A percentile compares a stretch with the other conserved stretches of the same genome.
Evolutionary conservation across 1,140 invertebrate species (phyloP).

Genomic region (Helicoverpa zea): DNA sequence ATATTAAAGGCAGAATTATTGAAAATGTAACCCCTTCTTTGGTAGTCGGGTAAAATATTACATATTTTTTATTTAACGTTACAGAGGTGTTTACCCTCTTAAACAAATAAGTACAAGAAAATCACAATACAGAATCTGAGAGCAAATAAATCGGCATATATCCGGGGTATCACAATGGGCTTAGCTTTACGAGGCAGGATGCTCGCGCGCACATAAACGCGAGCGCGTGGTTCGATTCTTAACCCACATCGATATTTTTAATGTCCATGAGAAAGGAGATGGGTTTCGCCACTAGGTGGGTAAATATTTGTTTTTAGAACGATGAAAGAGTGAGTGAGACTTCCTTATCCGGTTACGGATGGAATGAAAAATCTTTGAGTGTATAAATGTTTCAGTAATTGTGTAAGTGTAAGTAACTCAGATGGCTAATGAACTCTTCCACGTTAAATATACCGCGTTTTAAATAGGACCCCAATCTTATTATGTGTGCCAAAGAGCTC

Average conservation of each 20-base stretch:
- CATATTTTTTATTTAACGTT: background rate
- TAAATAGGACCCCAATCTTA: too few species aligned
- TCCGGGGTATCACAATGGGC: conserved; percentile 27
- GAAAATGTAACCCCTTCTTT: background rate
- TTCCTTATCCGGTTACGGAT: conserved; percentile 4
- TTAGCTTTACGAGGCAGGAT: conserved; percentile 36
- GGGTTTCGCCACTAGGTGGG: conserved; percentile 9
- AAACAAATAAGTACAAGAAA: conserved; percentile 3
- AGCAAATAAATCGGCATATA: conserved; percentile 32
- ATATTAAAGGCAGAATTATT: background rate
- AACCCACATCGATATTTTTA: conserved; percentile 47
- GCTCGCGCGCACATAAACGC: conserved; percentile 29
- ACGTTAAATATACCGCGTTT: too few species aligned
- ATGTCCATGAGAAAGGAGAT: conserved; percentile 38
- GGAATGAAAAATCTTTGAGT: background rate
- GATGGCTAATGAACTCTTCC: too few species aligned
- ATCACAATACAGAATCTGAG: background rate
- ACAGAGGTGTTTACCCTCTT: background rate
- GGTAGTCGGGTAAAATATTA: background rate
- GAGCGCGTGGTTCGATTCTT: conserved; percentile 42
- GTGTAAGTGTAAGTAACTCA: too few species aligned
- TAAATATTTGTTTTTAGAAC: conserved; percentile 20
- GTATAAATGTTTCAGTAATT: too few species aligned
- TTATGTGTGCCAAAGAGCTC: too few species aligned
- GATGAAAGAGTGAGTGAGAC: background rate